Conservation (phyloP, 2,113 vertebrate genomes). For the Trichechus manatus region DNA sequence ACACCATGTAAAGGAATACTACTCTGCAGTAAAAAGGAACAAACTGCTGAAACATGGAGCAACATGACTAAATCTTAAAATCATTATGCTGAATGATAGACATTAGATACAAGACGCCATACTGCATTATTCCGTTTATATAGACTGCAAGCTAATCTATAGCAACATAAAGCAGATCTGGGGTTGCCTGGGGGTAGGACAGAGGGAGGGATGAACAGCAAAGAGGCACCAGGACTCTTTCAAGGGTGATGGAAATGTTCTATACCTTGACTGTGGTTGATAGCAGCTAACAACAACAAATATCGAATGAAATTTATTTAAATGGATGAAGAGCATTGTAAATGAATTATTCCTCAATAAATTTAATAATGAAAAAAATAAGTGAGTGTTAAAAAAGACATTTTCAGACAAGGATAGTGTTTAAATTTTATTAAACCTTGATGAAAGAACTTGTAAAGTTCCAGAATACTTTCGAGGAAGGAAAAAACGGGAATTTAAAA, state of each 20-base stretch:
- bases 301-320: neutral
- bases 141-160: neutral
- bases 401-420: conserved; percentile 46
- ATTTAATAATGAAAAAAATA: neutral
- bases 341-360: conserved; percentile 10
- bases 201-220: neutral
- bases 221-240: neutral
- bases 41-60: neutral
- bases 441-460: conserved; percentile 45
- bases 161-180: neutral
- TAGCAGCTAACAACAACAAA: neutral
- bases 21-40: neutral
- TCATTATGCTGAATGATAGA: neutral
- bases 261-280: neutral
- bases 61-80: neutral
- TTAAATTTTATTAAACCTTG: conserved; percentile 12
- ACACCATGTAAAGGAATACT: neutral
- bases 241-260: neutral
- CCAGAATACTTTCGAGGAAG: conserved; percentile 46
- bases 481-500: neutral
- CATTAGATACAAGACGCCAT: neutral
- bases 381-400: neutral
- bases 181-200: neutral
- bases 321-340: neutral
- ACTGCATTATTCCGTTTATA: neutral